Evolutionary conservation across 1,140 invertebrate genomes (phyloP), one percentile per base, ranked within the genome.

Genomic region (Drosophila equinoxialis): DNA sequence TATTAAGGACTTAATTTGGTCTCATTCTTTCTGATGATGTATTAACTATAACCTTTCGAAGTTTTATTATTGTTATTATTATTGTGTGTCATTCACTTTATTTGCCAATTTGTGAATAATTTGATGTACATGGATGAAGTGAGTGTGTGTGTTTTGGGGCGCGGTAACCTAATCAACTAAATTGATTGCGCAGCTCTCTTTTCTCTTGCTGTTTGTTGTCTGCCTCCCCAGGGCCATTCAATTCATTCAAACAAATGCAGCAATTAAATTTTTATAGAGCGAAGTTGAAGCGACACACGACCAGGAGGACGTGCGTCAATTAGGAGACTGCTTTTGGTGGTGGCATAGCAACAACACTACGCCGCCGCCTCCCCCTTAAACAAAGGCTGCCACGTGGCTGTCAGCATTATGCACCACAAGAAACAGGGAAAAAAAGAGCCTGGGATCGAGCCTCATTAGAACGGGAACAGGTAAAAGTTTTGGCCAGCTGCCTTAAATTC

Each of bases 241-340:
- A 70, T 82, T 82, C 76, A 74, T 82, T 82, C 76, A 74, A 79
- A 87, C 84, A 89, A 87, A 89, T 89, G 83, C 68, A 42, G 71
- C 83, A 87, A 87, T 87, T 87, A 87, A 83, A 79, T 83, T 89
- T 74, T 73, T 48, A 79, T 77, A 83, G 65, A 61, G 64, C 30
- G 30, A 26, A 71, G 58, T 59, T 58, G 67, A 66, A 59, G 74
- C 81, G 79, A 68, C 83, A 86, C 84, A 89, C 83, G 83, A 69
- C 84, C 83, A 11, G 11, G 37, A 59, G 65, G 76, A 68, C 79
- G 84, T 87, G 84, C 70, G 84, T 87, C 83, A 87, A 89, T 89
- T 89, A 89, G 83, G 75, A 62, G 66, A 54, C 68, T 41, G 62
- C 59, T 63, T 30, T 41, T 62, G 37, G 74, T 76, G 74, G 74